These are phyloP conservation scores for Exaiptasia diaphana DNA, from an alignment of 64 coral and sea anemone genomes.

Conservation along the genomic window DNA sequence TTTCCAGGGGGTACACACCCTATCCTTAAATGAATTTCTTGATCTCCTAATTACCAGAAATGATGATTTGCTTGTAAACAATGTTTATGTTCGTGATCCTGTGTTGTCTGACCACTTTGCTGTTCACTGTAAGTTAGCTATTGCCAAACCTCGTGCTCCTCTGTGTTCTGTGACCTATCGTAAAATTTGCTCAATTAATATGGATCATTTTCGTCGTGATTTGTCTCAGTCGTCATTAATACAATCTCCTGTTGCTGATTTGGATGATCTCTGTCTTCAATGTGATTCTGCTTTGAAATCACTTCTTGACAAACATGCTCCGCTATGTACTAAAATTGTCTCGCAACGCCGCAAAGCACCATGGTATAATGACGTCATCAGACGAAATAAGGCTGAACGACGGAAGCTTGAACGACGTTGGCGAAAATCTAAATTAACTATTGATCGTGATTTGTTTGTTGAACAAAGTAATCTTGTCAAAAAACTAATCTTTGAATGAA, in stretches of 20 bases:
- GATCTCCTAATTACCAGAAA: slow-evolving; percentile 19
- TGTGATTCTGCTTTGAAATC: slow-evolving; percentile 23
- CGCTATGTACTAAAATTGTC: slow-evolving; percentile 2
- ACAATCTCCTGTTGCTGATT: neutral
- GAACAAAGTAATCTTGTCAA: slow-evolving; percentile 6
- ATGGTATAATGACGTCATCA: slow-evolving; percentile 14
- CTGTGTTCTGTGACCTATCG: neutral
- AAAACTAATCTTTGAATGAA: no score
- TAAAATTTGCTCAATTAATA: slow-evolving; percentile 15
- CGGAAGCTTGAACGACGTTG: slow-evolving; percentile 31
- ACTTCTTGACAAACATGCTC: slow-evolving; percentile 35
- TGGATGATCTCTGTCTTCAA: neutral
- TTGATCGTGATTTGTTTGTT: neutral
- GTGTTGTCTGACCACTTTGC: slow-evolving; percentile 33
- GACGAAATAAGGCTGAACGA: slow-evolving; percentile 5
- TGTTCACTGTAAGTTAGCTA: slow-evolving; percentile 38
- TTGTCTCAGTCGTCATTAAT: neutral
- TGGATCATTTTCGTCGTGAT: neutral
- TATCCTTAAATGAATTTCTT: slow-evolving; percentile 13
- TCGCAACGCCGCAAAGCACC: slow-evolving; percentile 25
- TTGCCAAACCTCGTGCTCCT: slow-evolving; percentile 4
- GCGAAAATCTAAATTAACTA: slow-evolving; percentile 5
- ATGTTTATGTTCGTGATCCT: slow-evolving; percentile 13
- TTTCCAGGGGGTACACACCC: no score
- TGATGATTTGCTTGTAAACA: neutral